phyloP scores from a whole-genome alignment of 2,888 invertebrate genomes.

The Erebia aethiops region DNA sequence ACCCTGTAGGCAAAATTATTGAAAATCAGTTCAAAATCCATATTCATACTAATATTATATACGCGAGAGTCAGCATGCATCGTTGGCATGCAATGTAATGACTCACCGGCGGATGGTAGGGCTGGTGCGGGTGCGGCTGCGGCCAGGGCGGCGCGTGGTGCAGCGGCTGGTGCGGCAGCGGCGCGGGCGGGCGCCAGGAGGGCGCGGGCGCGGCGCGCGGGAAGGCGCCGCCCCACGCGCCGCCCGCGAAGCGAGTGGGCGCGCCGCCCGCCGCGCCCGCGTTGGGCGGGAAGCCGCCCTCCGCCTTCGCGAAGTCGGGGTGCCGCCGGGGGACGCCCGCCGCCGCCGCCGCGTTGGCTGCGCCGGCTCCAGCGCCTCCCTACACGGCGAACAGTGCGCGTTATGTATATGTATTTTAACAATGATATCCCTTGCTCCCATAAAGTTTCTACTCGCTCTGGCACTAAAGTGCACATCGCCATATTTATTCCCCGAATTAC shows the following conservation, averaged over 20 bases:
- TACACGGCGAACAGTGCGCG: constrained; percentile 61
- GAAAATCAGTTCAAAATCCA: neutral
- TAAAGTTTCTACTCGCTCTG: neutral
- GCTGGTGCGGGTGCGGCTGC: constrained; percentile 64
- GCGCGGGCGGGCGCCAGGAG: constrained; percentile 57
- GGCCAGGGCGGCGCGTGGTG: constrained; percentile 65
- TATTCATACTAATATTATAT: neutral
- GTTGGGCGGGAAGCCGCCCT: constrained; percentile 58
- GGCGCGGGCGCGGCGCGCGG: constrained; percentile 64
- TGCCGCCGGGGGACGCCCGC: constrained; percentile 88
- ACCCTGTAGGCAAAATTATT: constrained; percentile 45
- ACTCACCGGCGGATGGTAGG: constrained; percentile 64
- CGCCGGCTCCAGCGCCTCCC: constrained; percentile 46
- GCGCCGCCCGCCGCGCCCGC: constrained; percentile 49
- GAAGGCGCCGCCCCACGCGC: constrained; percentile 59
- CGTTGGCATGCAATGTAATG: neutral
- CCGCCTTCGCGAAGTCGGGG: constrained; percentile 90
- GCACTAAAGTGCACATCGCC: neutral
- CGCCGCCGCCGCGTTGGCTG: constrained; percentile 50
- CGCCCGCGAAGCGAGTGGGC: constrained; percentile 47
- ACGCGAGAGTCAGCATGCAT: neutral
- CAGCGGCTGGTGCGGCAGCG: constrained; percentile 54
- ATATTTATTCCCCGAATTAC: neutral
- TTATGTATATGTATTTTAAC: constrained; percentile 28
- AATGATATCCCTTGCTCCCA: neutral